Evolutionary conservation across 30 jellyfish, hydroid and myxozoan genomes (phyloP).

Genomic region (Pseudorhiza aurosa): DNA sequence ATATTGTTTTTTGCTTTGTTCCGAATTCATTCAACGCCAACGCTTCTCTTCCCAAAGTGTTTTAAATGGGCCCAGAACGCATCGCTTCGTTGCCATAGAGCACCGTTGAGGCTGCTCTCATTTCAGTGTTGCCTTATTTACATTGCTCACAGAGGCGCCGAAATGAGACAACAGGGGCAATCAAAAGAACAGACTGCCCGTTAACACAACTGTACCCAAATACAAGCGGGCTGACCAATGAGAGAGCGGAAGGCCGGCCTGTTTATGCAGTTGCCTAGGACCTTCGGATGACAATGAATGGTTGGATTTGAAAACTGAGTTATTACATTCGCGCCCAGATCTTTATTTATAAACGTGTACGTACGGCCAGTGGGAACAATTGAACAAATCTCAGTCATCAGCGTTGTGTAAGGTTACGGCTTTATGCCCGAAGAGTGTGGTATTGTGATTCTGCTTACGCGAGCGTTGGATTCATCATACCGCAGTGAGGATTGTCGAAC

Average conservation of each 20-base stretch:
- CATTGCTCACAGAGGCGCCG: slow-evolving; percentile 13
- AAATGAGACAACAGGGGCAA: slow-evolving; percentile 28
- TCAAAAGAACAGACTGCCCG: slow-evolving; percentile 25
- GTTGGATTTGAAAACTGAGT: slow-evolving; percentile 55
- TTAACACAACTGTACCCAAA: no score
- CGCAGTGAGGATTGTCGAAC: not conserved
- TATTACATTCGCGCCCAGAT: slow-evolving; percentile 32
- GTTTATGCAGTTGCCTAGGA: slow-evolving; percentile 69
- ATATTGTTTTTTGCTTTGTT: slow-evolving; percentile 1
- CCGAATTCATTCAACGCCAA: slow-evolving; percentile 6
- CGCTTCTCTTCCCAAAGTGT: not conserved
- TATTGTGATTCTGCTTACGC: slow-evolving; percentile 4
- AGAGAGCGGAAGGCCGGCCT: slow-evolving; percentile 13
- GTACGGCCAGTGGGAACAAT: slow-evolving; percentile 40
- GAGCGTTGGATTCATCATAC: not conserved
- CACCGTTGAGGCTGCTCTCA: not conserved
- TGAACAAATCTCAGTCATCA: slow-evolving; percentile 62
- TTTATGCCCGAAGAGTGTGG: not conserved
- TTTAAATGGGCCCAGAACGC: not conserved
- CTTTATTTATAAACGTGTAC: slow-evolving; percentile 29
- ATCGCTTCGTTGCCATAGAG: no score
- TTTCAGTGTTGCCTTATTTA: not conserved
- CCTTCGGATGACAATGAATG: slow-evolving; percentile 15
- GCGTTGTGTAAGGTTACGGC: slow-evolving; percentile 14
- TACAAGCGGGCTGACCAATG: slow-evolving; percentile 8